Conservation (phyloP, 2,113 vertebrate genomes). For the Holacanthus passer region DNA sequence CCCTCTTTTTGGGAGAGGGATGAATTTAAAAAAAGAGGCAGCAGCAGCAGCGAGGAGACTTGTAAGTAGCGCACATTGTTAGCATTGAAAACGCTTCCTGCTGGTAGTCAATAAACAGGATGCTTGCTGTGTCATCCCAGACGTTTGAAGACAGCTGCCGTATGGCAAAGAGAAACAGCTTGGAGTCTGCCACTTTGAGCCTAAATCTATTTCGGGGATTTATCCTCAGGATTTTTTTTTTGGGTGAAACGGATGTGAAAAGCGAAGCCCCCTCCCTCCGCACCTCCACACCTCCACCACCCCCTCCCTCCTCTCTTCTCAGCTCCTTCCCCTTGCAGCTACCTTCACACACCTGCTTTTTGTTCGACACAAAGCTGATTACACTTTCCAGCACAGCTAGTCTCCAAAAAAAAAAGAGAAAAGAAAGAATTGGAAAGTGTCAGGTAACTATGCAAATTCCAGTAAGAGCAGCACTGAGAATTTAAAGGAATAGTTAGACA, state of each 20-base stretch:
- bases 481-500: slow-evolving; percentile 25
- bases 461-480: not conserved
- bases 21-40: slow-evolving; percentile 43
- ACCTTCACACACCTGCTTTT: slow-evolving; percentile 73
- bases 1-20: slow-evolving; percentile 40
- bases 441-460: slow-evolving; percentile 57
- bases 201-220: slow-evolving; percentile 79
- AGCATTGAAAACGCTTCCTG: slow-evolving; percentile 78
- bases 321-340: slow-evolving; percentile 53
- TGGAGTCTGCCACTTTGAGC: slow-evolving; percentile 76
- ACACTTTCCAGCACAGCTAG: slow-evolving; percentile 62
- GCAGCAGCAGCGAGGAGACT: slow-evolving; percentile 70
- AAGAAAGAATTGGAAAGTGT: slow-evolving; percentile 8
- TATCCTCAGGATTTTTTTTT: slow-evolving; percentile 50
- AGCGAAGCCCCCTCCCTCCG: not conserved
- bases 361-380: slow-evolving; percentile 74
- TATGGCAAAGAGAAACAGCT: slow-evolving; percentile 78
- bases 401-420: slow-evolving; percentile 38
- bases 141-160: slow-evolving; percentile 80
- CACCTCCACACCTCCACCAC: not conserved
- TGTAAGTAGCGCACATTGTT: slow-evolving; percentile 79
- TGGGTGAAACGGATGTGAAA: slow-evolving; percentile 55
- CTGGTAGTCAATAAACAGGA: slow-evolving; percentile 82
- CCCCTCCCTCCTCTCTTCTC: slow-evolving; percentile 26
- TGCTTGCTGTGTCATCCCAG: slow-evolving; percentile 83